These are phyloP conservation scores for Alligator sinensis DNA, from an alignment of 2,113 vertebrate genomes.

Conservation along the genomic window DNA sequence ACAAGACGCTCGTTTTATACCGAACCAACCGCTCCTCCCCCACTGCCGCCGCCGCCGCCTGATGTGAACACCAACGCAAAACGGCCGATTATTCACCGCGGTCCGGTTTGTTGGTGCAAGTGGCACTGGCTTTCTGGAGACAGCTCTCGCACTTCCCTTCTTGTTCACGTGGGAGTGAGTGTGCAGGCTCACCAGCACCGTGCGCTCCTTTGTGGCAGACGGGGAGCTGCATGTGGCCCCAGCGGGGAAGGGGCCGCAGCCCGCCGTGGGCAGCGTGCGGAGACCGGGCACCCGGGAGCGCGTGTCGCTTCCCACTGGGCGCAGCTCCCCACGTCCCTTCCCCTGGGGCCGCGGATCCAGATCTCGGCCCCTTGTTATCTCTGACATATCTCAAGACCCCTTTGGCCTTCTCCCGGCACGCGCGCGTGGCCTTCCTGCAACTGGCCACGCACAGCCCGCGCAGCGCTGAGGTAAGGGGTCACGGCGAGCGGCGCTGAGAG, in stretches of 20 bases:
- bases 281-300: fast-evolving
- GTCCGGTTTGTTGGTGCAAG: neutral
- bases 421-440: neutral
- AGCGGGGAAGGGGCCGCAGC: neutral
- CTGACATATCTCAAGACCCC: neutral
- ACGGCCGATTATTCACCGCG: neutral
- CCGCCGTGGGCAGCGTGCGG: neutral
- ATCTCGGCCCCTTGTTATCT: neutral
- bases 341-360: fast-evolving
- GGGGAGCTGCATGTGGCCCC: neutral
- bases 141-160: neutral
- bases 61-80: fast-evolving
- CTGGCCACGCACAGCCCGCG: slow-evolving; percentile 24
- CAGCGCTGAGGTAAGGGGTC: slow-evolving; percentile 71
- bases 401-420: neutral
- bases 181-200: neutral
- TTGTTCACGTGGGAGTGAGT: neutral
- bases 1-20: neutral
- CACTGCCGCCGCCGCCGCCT: neutral
- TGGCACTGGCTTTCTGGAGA: neutral
- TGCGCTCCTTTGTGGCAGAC: neutral
- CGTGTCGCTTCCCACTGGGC: neutral
- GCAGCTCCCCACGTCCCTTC: neutral
- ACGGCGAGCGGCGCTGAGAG: slow-evolving; percentile 40
- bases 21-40: neutral